phyloP scores from a whole-genome alignment of 2,888 invertebrate species.

The Agonopterix arenella region DNA sequence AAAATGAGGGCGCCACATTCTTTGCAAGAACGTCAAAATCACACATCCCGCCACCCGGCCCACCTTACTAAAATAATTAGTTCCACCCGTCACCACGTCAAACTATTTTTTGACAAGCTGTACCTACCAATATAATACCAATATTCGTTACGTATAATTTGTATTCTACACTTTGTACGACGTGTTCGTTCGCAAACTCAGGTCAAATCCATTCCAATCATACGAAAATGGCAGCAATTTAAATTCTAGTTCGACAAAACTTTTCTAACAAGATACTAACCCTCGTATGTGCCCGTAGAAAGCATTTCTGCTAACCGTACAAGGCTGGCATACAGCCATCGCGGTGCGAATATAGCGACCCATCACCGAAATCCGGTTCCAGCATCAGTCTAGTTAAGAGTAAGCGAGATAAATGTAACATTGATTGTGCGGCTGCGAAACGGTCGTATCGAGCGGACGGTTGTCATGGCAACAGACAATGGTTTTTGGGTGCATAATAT shows the following conservation, averaged over 20 bases:
- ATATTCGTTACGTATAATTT: too few species aligned
- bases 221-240: neutral
- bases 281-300: slow-evolving; percentile 29
- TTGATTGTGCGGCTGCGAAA: slow-evolving; percentile 53
- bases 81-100: too few species aligned
- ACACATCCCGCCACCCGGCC: too few species aligned
- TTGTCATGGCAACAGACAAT: slow-evolving; percentile 76
- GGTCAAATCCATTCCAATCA: neutral
- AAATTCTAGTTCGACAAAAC: slow-evolving; percentile 49
- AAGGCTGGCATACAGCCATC: slow-evolving; percentile 65
- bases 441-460: slow-evolving; percentile 66
- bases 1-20: too few species aligned
- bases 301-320: slow-evolving; percentile 60
- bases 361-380: slow-evolving; percentile 52
- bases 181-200: neutral
- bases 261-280: slow-evolving; percentile 58
- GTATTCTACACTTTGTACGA: too few species aligned
- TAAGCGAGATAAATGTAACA: slow-evolving; percentile 64
- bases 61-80: too few species aligned
- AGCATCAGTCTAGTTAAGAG: slow-evolving; percentile 56
- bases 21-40: too few species aligned
- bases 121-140: too few species aligned
- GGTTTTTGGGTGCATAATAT: slow-evolving; percentile 78
- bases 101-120: too few species aligned
- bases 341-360: slow-evolving; percentile 45